Conservation (phyloP, 1,140 invertebrate species). For the Drosophila nannoptera region DNA sequence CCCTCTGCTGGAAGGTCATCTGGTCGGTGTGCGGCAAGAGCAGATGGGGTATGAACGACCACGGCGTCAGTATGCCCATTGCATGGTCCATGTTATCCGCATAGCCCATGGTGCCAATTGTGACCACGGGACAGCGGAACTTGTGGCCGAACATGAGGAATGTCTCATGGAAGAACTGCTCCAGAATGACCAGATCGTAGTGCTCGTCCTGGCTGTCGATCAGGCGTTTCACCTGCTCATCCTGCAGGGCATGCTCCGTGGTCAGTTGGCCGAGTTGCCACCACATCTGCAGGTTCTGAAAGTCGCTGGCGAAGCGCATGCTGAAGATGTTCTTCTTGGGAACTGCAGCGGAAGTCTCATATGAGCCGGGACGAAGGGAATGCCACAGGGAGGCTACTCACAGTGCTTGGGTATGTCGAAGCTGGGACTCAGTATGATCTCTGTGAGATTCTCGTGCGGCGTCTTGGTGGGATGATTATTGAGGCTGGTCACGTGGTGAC, state of each 20-base stretch:
- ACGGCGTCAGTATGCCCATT: slow-evolving; percentile 80
- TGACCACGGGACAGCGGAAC: slow-evolving; percentile 80
- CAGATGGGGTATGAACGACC: slow-evolving; percentile 80
- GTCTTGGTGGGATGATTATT: slow-evolving; percentile 79
- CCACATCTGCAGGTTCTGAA: slow-evolving; percentile 68
- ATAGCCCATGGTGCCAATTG: slow-evolving; percentile 81
- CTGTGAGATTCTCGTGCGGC: slow-evolving; percentile 79
- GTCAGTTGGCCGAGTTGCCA: slow-evolving; percentile 79
- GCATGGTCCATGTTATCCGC: slow-evolving; percentile 81
- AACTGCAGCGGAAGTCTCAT: slow-evolving; percentile 35
- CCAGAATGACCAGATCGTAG: slow-evolving; percentile 81
- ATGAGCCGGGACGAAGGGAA: too few relatives aligned
- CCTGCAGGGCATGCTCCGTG: slow-evolving; percentile 80
- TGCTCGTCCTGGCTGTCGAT: slow-evolving; percentile 78
- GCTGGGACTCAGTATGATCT: slow-evolving; percentile 80
- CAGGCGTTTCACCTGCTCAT: slow-evolving; percentile 79
- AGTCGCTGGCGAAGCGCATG: slow-evolving; percentile 69
- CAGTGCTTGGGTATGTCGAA: slow-evolving; percentile 80
- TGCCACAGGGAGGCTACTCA: slow-evolving; percentile 40
- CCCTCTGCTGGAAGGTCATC: slow-evolving; percentile 69
- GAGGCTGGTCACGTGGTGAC: slow-evolving; percentile 83
- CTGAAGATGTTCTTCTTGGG: slow-evolving; percentile 75
- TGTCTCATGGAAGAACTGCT: slow-evolving; percentile 82
- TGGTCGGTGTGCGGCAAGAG: slow-evolving; percentile 78
- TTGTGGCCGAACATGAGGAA: slow-evolving; percentile 81